phyloP scores from a whole-genome alignment of 1,140 invertebrate genomes.

The Vanessa tameamea region DNA sequence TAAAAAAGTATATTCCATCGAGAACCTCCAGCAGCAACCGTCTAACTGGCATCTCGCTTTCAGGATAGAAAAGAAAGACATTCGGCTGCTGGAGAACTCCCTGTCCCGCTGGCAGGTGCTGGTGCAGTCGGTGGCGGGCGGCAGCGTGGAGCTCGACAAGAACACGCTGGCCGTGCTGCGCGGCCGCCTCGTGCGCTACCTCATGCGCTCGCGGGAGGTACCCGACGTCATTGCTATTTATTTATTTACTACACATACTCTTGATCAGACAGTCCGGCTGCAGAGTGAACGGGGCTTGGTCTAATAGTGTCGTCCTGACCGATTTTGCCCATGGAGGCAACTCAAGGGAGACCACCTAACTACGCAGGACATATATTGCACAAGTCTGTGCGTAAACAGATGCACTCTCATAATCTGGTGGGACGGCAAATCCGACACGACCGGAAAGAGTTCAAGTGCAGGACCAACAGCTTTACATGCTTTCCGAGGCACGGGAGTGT shows the following conservation, averaged over 20 bases:
- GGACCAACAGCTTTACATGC: too few relatives aligned
- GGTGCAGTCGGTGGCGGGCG: slow-evolving; percentile 93
- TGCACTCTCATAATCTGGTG: too few relatives aligned
- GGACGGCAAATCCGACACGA: too few relatives aligned
- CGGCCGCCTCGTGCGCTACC: slow-evolving; percentile 94
- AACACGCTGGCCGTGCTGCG: slow-evolving; percentile 96
- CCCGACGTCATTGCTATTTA: slow-evolving; percentile 35
- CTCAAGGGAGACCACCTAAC: too few relatives aligned
- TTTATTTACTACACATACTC: background rate
- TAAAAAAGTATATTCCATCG: slow-evolving; percentile 13
- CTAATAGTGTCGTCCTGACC: too few relatives aligned
- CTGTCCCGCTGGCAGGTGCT: slow-evolving; percentile 95
- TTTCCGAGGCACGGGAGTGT: too few relatives aligned
- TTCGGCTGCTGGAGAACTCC: slow-evolving; percentile 94
- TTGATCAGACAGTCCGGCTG: too few relatives aligned
- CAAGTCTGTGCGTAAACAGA: too few relatives aligned
- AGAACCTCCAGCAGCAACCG: background rate
- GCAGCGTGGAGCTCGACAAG: slow-evolving; percentile 91
- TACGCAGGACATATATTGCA: too few relatives aligned
- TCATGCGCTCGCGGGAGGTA: slow-evolving; percentile 97
- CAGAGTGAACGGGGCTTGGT: too few relatives aligned
- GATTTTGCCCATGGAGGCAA: too few relatives aligned
- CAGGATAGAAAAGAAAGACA: slow-evolving; percentile 86
- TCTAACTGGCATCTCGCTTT: background rate
- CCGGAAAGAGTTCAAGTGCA: too few relatives aligned